These are phyloP conservation scores for Aquatica leii DNA, from an alignment of 2,888 invertebrate species.

Conservation along the genomic window DNA sequence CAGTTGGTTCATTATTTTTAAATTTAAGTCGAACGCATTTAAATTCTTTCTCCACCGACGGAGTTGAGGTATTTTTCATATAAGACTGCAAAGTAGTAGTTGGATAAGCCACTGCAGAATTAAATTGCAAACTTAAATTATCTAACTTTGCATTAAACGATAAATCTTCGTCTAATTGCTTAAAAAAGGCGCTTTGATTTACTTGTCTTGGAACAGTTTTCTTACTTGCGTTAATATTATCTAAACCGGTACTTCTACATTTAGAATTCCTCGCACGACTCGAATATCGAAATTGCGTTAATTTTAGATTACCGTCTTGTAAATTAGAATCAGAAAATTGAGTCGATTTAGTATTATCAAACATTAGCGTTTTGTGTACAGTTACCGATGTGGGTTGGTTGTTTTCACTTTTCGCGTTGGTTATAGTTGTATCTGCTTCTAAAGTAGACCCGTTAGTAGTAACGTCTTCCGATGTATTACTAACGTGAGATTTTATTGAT, in stretches of 20 bases:
- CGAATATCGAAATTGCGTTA: background rate
- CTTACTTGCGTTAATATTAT: background rate
- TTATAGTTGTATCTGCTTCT: constrained; percentile 6
- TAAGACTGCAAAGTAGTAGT: constrained; percentile 22
- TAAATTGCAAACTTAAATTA: constrained; percentile 42
- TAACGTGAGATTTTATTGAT: constrained; percentile 49
- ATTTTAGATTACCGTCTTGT: background rate
- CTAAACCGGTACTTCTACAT: background rate
- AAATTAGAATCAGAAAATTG: background rate
- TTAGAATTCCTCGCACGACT: background rate
- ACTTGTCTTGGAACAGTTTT: background rate
- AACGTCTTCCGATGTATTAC: constrained; percentile 32
- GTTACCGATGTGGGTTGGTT: background rate
- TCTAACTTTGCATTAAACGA: constrained; percentile 48
- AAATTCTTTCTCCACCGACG: constrained; percentile 49
- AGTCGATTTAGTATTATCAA: background rate
- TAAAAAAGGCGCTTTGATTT: background rate
- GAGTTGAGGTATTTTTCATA: constrained; percentile 5
- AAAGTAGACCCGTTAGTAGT: constrained; percentile 13
- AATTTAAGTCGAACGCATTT: constrained; percentile 52
- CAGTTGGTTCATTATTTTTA: constrained; percentile 44
- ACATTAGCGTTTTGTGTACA: background rate
- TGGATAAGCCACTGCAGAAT: constrained; percentile 30
- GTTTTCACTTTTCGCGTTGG: constrained; percentile 9
- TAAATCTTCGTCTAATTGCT: constrained; percentile 9